Base-by-base conservation (phyloP, 2,888 invertebrate genomes). In the Chrysolina americana region DNA sequence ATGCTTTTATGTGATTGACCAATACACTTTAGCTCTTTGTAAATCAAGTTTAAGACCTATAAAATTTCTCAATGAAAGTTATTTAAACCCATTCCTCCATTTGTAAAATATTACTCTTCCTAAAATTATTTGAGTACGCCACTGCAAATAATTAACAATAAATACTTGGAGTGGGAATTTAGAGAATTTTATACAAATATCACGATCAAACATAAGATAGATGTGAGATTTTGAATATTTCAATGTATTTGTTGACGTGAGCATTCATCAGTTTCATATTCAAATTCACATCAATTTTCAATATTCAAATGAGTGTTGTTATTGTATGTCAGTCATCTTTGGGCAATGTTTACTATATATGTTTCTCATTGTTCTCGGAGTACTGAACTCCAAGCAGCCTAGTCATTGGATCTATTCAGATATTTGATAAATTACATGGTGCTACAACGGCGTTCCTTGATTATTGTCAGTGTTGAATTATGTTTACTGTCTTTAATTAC, bases 371-470 rank as follows among this genome's bases (percentile, higher is more conserved):
- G 59, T 44, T 59, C 68, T 56, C 23, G 6, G 68, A 53, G 17
- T 68, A 56, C 41, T 68, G 68, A 68, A 68, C 68, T 17, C 36
- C 21, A n/a, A 68, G 19, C 5, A 53, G 50, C 53, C 19, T 13
- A 59, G 59, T 36, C 59, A 59, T 59, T 6, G 68, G 10, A n/a
- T 36, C 36, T 36, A 41, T 41, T 68, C 17, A 41, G 41, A 21
- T 41, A 41, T 68, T 53, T 53, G 68, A 68, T 68, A 15, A 68
- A 68, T 68, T 68, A 68, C 15, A 53, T 41, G 41, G 50, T 53
- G 53, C 68, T 53, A n/a, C 19, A 17, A 5, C 36, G 50, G 53
- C 28, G 41, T 68, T 68, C 41, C 41, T 36, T 41, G 9, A 68
- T 48, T 50, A 66, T 66, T 50, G 28, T 36, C 6, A 13, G 19